These are phyloP conservation scores for Leptatherina wallacei DNA, from an alignment of 2,797 vertebrate species.

Conservation along the genomic window DNA sequence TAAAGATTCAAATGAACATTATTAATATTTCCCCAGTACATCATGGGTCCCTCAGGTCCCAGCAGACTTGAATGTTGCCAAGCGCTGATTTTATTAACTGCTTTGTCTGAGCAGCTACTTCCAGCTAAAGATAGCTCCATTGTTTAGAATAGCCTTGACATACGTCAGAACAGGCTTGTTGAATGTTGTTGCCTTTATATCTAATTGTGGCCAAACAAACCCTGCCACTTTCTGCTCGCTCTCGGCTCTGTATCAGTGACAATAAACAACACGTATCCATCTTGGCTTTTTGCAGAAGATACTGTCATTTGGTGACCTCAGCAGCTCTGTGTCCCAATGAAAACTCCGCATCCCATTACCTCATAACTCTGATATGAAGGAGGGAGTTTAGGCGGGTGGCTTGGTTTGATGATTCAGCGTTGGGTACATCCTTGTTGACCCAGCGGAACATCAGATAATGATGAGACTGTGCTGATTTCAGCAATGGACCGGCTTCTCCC, in stretches of 20 bases:
- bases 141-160: slow-evolving; percentile 56
- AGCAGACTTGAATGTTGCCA: slow-evolving; percentile 12
- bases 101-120: slow-evolving; percentile 50
- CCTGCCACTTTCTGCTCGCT: slow-evolving; percentile 9
- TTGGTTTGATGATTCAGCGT: slow-evolving; percentile 71
- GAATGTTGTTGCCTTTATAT: slow-evolving; percentile 41
- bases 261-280: slow-evolving; percentile 36
- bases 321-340: slow-evolving; percentile 45
- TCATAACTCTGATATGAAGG: slow-evolving; percentile 63
- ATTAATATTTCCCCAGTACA: slow-evolving; percentile 21
- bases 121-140: slow-evolving; percentile 57
- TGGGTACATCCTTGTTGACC: slow-evolving; percentile 72
- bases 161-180: slow-evolving; percentile 40
- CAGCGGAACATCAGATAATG: slow-evolving; percentile 66
- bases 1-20: not conserved
- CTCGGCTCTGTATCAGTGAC: slow-evolving; percentile 26
- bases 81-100: slow-evolving; percentile 52
- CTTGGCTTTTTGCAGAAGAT: slow-evolving; percentile 49
- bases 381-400: slow-evolving; percentile 53
- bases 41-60: slow-evolving; percentile 26
- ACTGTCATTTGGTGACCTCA: slow-evolving; percentile 54
- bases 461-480: slow-evolving; percentile 55
- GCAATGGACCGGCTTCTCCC: slow-evolving; percentile 38
- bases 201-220: slow-evolving; percentile 26
- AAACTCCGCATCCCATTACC: slow-evolving; percentile 48